These are phyloP conservation scores for Lytechinus variegatus DNA, from an alignment of 35 echinoderm and acorn worm genomes.

Conservation along the genomic window DNA sequence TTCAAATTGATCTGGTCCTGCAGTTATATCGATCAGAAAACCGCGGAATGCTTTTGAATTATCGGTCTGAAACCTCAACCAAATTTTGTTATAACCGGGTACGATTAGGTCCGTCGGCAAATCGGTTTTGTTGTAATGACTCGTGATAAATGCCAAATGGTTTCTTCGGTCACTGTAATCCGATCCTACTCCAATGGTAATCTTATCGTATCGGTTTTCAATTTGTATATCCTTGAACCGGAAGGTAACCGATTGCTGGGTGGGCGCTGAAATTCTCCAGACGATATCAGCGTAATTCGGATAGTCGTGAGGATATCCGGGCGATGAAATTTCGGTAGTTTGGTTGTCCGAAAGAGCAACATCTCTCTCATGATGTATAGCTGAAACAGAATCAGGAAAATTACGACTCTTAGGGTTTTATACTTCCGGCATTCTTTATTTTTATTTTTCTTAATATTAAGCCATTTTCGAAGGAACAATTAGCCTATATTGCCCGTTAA, in stretches of 20 bases:
- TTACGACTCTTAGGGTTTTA: no score
- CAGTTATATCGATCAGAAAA: background rate
- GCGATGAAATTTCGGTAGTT: conserved; percentile 1
- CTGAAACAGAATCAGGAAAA: background rate
- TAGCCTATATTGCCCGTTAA: no score
- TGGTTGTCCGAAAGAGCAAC: background rate
- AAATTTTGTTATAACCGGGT: background rate
- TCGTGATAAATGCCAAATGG: background rate
- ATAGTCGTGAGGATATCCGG: background rate
- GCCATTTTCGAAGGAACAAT: no score
- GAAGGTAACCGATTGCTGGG: background rate
- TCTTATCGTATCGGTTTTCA: background rate
- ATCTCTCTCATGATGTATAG: background rate
- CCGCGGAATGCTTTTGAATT: conserved; percentile 25
- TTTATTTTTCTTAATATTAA: no score
- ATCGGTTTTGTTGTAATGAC: conserved; percentile 4
- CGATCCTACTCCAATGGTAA: conserved; percentile 1
- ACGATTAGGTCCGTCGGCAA: conserved; percentile 23
- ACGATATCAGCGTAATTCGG: conserved; percentile 20
- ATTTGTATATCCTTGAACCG: conserved; percentile 11
- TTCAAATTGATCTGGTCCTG: background rate
- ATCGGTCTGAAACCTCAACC: conserved; percentile 7
- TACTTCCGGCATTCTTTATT: no score
- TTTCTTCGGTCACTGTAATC: background rate
- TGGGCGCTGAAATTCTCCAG: conserved; percentile 3